Base-by-base conservation (phyloP, 23 tunicate species). In the Clavelina lepadiformis region DNA sequence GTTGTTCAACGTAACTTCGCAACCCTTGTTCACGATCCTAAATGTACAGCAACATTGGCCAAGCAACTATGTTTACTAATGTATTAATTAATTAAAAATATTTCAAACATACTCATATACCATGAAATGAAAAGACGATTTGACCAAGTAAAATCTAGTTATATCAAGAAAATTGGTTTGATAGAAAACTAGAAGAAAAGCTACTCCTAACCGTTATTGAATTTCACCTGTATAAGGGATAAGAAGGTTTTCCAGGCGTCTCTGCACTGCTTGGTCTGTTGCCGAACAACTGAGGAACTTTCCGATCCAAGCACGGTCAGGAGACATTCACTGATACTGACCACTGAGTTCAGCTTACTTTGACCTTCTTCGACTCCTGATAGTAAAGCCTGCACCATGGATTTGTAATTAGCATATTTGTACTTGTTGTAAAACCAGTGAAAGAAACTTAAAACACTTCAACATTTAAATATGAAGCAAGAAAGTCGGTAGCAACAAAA, bases 21-120 rank as follows among this genome's bases (percentile, higher is more conserved):
- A 93, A 37, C 5, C 52, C 61, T 33, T 93, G 94, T 63, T 93
- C 93, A n/a, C 74, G 85, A n/a, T 79, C 85, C 86, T 91, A 44
- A 22, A 58, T 11, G 32, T 15, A 58, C 6, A 5, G 18, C 20
- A 8, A 53, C 20, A 53, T n/a, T 53, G 22, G 22, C 59, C 18
- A 53, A 53, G 7, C 15, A 53, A 53, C 20, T n/a, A 53, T n/a
- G 22, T n/a, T 8, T 53, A 24, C 20, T 11, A 11, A 41, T 11
- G 15, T 41, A 15, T 11, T 11, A 41, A 15, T 11, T 11, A 41
- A 41, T 15, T 11, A 41, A 41, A 41, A 41, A 41, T 41, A 41
- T 11, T 15, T 11, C 49, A 11, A 15, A 11, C 49, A 11, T 15
- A 11, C 49, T 44, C 49, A 11, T 11, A 11, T 15, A 53, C 21